Conservation (phyloP, 2,113 vertebrate species). For the Equus quagga region DNA sequence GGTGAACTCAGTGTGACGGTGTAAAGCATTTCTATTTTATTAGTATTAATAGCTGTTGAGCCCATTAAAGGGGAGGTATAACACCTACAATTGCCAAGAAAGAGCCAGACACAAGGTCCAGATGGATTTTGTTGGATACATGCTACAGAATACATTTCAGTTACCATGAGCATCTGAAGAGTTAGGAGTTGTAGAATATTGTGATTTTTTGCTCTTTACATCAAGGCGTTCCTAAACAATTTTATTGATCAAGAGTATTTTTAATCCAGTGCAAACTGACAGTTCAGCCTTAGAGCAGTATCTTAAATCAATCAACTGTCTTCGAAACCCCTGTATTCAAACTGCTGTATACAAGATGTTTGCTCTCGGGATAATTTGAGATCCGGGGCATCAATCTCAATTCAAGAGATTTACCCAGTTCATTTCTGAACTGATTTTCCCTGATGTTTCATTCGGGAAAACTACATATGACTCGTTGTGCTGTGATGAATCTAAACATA, state of each 20-base stretch:
- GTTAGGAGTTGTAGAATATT: not conserved
- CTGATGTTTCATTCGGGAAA: conserved; percentile 54
- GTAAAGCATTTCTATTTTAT: not conserved
- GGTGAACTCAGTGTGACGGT: not conserved
- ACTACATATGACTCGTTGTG: conserved; percentile 37
- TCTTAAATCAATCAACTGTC: not conserved
- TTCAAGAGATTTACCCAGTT: conserved; percentile 17
- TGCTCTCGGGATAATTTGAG: conserved; percentile 32
- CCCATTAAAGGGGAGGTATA: not conserved
- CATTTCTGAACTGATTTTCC: conserved; percentile 55
- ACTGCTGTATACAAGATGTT: not conserved
- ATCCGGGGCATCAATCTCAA: conserved; percentile 9
- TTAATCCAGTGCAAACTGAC: conserved; percentile 6
- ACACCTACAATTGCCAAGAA: not conserved
- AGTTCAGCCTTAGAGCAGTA: not conserved
- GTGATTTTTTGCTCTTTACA: not conserved
- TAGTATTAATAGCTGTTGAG: not conserved
- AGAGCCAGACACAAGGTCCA: not conserved
- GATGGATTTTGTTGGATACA: not conserved
- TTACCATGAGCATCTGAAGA: not conserved
- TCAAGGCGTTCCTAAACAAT: not conserved
- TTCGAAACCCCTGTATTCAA: conserved; percentile 36
- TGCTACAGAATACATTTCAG: not conserved
- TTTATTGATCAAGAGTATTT: not conserved
- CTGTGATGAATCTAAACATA: conserved; percentile 51